Evolutionary conservation across 2,888 invertebrate species (phyloP).

Genomic region (Trypoxylon attenuatum): DNA sequence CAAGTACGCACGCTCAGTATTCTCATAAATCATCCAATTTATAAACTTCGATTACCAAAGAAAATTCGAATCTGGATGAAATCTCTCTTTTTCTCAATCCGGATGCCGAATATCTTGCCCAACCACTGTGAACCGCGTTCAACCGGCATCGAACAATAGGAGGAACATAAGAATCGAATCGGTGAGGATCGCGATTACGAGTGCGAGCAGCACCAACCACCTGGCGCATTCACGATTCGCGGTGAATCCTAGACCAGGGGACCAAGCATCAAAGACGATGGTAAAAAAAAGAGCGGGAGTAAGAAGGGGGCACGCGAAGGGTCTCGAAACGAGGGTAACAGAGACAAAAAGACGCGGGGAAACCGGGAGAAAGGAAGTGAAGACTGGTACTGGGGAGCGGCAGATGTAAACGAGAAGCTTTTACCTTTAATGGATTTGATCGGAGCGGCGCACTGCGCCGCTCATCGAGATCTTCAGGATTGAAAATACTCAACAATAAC

Average conservation of each 20-base stretch:
- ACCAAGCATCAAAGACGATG: neutral
- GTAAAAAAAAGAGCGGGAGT: neutral
- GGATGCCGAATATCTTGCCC: too few relatives aligned
- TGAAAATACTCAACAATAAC: conserved; percentile 57
- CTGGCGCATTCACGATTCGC: conserved; percentile 47
- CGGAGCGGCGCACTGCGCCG: too few relatives aligned
- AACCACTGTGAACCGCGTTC: too few relatives aligned
- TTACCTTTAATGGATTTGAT: conserved; percentile 58
- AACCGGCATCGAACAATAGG: too few relatives aligned
- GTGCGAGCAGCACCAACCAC: conserved; percentile 38
- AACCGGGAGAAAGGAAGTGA: conserved; percentile 21
- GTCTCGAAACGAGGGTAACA: neutral
- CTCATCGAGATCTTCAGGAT: conserved; percentile 53
- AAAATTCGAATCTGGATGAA: too few relatives aligned
- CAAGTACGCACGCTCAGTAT: too few relatives aligned
- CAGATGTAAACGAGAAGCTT: conserved; percentile 56
- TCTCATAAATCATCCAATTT: too few relatives aligned
- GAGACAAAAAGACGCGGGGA: neutral
- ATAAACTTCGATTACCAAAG: too few relatives aligned
- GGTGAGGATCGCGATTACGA: too few relatives aligned
- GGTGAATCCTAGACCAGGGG: conserved; percentile 38
- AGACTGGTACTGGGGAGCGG: conserved; percentile 28
- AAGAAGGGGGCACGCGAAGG: neutral
- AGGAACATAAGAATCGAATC: too few relatives aligned
- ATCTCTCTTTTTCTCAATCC: too few relatives aligned